Evolutionary conservation across 2,113 vertebrate genomes (phyloP).

Genomic region (Rhynchomys soricoides): DNA sequence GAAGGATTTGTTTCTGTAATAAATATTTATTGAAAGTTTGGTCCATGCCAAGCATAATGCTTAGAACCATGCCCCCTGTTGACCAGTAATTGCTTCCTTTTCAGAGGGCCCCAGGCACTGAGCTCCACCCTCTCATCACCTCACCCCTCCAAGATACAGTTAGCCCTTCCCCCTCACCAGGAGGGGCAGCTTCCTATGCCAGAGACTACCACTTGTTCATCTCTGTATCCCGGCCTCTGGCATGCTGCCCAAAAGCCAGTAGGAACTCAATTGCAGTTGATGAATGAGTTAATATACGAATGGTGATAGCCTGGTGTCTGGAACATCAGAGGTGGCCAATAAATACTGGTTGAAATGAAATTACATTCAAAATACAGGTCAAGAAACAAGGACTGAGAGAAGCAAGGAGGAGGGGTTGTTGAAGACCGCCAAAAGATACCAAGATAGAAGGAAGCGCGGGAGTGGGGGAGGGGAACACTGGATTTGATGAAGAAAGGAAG

Average conservation of each 20-base stretch:
- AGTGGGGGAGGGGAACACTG: not conserved
- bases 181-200: not conserved
- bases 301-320: conserved; percentile 61
- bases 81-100: conserved; percentile 21
- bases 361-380: conserved; percentile 1
- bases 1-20: conserved; percentile 1
- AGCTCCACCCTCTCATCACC: not conserved
- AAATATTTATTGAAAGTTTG: conserved; percentile 8
- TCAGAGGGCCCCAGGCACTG: not conserved
- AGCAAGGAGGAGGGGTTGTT: conserved; percentile 1
- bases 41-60: not conserved
- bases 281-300: conserved; percentile 69
- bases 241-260: not conserved
- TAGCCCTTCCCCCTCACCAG: not conserved
- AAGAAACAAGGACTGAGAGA: conserved; percentile 55
- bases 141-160: not conserved
- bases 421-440: not conserved
- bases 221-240: conserved; percentile 28
- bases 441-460: not conserved
- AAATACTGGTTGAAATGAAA: conserved; percentile 62
- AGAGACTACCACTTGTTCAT: not conserved
- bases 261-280: conserved; percentile 73
- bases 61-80: not conserved
- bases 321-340: conserved; percentile 61
- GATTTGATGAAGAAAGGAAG: conserved; percentile 8